Conservation (phyloP, 2,888 invertebrate species). For the Tipula confusa region DNA sequence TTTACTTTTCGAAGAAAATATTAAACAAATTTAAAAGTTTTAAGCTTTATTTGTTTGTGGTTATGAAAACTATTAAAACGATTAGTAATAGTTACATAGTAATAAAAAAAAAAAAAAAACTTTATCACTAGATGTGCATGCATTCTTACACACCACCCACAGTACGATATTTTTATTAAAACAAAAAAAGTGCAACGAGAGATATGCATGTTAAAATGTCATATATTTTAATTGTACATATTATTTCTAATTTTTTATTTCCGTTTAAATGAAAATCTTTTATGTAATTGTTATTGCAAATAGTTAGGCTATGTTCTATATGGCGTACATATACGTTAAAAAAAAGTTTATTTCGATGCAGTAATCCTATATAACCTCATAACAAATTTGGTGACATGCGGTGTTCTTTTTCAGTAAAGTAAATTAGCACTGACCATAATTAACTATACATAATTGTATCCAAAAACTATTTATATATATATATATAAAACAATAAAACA, state of each 20-base stretch:
- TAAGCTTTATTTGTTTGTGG: neutral
- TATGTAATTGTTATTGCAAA: neutral
- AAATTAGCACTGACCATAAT: neutral
- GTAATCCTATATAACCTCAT: neutral
- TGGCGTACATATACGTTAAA: neutral
- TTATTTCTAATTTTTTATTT: neutral
- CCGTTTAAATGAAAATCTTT: neutral
- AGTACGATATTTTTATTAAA: neutral
- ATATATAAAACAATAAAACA: neutral
- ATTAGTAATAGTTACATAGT: neutral
- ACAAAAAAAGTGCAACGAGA: neutral
- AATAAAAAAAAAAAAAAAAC: too few species aligned
- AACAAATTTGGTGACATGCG: neutral
- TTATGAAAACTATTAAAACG: neutral
- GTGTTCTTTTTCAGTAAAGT: neutral
- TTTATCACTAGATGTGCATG: neutral
- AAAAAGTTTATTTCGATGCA: neutral
- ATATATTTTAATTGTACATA: neutral
- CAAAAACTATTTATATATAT: neutral
- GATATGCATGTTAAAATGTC: slow-evolving; percentile 20
- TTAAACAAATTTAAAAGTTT: neutral
- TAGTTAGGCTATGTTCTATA: neutral
- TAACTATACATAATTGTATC: neutral
- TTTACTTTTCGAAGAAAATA: neutral
- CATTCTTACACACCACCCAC: neutral